Conservation (phyloP, 2,797 vertebrate species). For the Aselliscus stoliczkanus region DNA sequence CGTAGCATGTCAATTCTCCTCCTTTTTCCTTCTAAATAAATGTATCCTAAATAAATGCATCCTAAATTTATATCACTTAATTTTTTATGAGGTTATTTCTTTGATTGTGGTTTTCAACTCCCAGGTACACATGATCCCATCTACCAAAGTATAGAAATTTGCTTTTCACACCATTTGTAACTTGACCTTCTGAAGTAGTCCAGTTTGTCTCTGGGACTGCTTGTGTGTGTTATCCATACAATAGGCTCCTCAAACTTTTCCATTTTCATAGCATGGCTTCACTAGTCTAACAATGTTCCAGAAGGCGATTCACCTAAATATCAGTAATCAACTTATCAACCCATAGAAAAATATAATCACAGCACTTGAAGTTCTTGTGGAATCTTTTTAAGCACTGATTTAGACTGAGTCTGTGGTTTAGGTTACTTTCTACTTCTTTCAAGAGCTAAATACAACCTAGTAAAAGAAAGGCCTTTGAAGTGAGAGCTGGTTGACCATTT, state of each 20-base stretch:
- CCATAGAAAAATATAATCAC: constrained; percentile 42
- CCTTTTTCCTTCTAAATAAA: not conserved
- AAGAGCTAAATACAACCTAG: constrained; percentile 66
- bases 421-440: constrained; percentile 66
- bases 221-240: not conserved
- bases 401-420: constrained; percentile 61
- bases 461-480: constrained; percentile 55
- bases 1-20: not conserved
- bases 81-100: not conserved
- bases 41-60: not conserved
- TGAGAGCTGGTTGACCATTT: constrained; percentile 60
- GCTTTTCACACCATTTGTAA: not conserved
- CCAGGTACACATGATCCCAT: not conserved
- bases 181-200: not conserved
- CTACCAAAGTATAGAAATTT: not conserved
- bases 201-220: not conserved
- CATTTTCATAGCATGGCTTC: not conserved
- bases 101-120: not conserved
- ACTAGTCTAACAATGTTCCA: not conserved
- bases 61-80: not conserved
- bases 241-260: not conserved
- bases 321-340: constrained; percentile 47
- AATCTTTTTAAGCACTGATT: constrained; percentile 38
- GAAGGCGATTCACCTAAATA: constrained; percentile 13
- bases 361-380: constrained; percentile 17